Evolutionary conservation across 2,888 invertebrate species (phyloP).

Genomic region (Neoitamus cyanurus): DNA sequence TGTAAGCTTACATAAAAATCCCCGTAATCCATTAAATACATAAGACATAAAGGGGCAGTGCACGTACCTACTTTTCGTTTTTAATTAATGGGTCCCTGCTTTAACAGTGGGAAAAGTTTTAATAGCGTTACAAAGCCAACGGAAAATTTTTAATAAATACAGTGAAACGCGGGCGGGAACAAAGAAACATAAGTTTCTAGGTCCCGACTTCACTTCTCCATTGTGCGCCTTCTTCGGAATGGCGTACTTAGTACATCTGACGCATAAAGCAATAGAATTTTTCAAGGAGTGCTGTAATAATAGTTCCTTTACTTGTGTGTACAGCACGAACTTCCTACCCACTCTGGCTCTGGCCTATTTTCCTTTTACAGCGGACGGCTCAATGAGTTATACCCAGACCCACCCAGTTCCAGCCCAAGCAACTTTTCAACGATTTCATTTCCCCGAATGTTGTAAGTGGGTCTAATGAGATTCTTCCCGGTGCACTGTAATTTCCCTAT

Average conservation of each 20-base stretch:
- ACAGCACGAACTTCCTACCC: not conserved
- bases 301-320: not conserved
- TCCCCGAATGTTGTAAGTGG: not conserved
- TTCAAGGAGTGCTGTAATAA: not conserved
- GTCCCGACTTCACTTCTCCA: not conserved
- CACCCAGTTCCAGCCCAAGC: not conserved
- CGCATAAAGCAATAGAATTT: not conserved
- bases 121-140: not conserved
- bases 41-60: not conserved
- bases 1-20: not conserved
- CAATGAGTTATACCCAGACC: not conserved
- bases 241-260: not conserved
- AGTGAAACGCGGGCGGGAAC: not conserved
- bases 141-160: not conserved
- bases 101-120: not conserved
- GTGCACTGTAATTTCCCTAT: not conserved
- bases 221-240: not conserved
- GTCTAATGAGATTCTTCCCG: not conserved
- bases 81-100: not conserved
- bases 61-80: not conserved
- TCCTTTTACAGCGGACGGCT: not conserved
- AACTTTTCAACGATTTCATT: conserved; percentile 1
- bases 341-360: not conserved
- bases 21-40: not conserved
- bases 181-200: not conserved